phyloP scores from a whole-genome alignment of 1,140 invertebrate species.

The Doryteuthis pealeii region DNA sequence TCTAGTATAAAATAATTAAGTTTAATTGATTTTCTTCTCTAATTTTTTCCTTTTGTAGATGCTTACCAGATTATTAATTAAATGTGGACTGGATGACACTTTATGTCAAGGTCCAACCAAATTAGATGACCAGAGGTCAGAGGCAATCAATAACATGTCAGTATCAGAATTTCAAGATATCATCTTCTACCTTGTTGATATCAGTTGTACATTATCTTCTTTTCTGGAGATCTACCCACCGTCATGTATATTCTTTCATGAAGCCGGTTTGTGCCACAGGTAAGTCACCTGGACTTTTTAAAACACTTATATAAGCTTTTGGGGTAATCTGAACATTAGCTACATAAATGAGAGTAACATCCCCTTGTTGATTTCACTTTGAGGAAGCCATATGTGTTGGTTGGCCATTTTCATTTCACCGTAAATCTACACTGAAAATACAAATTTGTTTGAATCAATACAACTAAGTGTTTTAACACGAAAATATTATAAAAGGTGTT shows the following conservation, averaged over 20 bases:
- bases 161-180: slow-evolving; percentile 67
- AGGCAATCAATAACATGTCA: background rate
- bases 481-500: no score
- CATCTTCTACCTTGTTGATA: slow-evolving; percentile 73
- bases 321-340: no score
- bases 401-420: no score
- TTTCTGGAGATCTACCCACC: slow-evolving; percentile 69
- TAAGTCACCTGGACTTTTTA: no score
- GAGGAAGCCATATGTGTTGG: no score
- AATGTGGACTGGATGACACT: slow-evolving; percentile 60
- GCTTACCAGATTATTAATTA: slow-evolving; percentile 59
- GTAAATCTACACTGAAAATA: no score
- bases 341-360: no score
- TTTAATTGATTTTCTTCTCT: no score
- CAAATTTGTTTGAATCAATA: no score
- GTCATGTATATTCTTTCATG: slow-evolving; percentile 62
- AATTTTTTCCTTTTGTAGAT: slow-evolving; percentile 42
- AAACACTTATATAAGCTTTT: background rate
- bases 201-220: slow-evolving; percentile 67
- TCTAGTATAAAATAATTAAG: no score
- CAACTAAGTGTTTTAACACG: no score
- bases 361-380: no score
- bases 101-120: slow-evolving; percentile 45
- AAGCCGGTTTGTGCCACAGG: slow-evolving; percentile 38
- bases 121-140: slow-evolving; percentile 22